Evolutionary conservation across 2,797 vertebrate species (phyloP), one percentile per base, ranked within the genome.

Genomic region (Phoebastria nigripes): DNA sequence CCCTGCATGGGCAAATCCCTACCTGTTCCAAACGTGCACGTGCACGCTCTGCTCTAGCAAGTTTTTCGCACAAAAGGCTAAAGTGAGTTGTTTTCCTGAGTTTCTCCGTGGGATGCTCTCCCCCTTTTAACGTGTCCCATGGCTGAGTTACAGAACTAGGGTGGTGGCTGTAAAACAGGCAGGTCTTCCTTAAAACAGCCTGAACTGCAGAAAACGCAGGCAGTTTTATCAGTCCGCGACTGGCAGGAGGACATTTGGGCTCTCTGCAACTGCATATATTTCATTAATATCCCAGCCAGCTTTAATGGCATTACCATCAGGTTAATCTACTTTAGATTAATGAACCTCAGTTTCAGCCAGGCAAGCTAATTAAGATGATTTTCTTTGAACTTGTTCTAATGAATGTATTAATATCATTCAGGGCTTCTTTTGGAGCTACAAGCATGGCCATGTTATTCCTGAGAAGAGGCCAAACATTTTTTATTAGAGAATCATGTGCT

Each of bases 331-430:
- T 95, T 94, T 67, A 95, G 96, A 97, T 97, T 94, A 97, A 97
- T 96, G 94, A 97, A 95, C 90, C 90, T 95, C 89, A 69, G 84
- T 94, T 97, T 97, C 96, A 96, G 94, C 87, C 96, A 95, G 94
- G 94, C 96, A 97, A 96, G 95, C 95, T 97, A 97, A 97, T 97
- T 97, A 97, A 97, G 92, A 93, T 89, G 90, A 94, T 95, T 96
- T 95, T 96, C 96, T 97, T 97, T 97, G 97, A 96, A 97, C 96
- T 97, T 92, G 77, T 94, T 89, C 93, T 97, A 96, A 97, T 97
- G 95, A 96, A 96, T 91, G 89, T 90, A 93, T 97, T 97, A 94
- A 95, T 97, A 95, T 96, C 96, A 78, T 97, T 94, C 87, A 86
- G 71, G 93, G 95, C 94, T 96, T 93, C 94, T 96, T 95, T 96